phyloP scores from a whole-genome alignment of 2,888 invertebrate genomes.

The Nomada flava region DNA sequence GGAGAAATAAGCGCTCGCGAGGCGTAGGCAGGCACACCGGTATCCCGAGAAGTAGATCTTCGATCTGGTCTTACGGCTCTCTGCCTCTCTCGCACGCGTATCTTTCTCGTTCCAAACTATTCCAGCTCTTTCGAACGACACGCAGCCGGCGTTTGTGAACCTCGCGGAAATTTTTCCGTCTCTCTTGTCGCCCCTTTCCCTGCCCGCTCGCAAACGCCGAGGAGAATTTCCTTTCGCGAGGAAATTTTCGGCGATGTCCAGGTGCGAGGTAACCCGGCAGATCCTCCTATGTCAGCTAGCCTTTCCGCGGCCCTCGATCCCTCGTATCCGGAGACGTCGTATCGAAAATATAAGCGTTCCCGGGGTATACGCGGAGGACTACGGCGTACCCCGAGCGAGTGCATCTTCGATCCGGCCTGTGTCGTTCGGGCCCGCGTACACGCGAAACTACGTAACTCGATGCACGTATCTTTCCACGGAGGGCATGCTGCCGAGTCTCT shows the following conservation, averaged over 20 bases:
- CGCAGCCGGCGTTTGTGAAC: constrained; percentile 46
- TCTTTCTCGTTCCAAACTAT: constrained; percentile 48
- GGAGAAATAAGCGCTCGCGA: constrained; percentile 62
- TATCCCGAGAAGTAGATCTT: constrained; percentile 69
- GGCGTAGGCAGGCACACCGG: constrained; percentile 56
- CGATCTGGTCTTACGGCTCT: constrained; percentile 62
- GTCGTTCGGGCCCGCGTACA: constrained; percentile 47
- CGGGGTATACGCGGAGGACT: constrained; percentile 30
- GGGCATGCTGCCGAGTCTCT: constrained; percentile 60
- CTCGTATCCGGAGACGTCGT: constrained; percentile 47
- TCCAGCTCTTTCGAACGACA: constrained; percentile 43
- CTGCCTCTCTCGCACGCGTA: constrained; percentile 47
- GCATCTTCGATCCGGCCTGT: constrained; percentile 73
- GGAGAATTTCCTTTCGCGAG: neutral
- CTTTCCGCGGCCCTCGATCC: constrained; percentile 6
- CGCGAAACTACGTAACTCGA: constrained; percentile 51
- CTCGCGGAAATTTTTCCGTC: constrained; percentile 22
- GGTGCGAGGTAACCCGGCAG: neutral
- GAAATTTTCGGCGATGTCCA: constrained; percentile 9
- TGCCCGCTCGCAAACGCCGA: neutral
- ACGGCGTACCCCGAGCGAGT: constrained; percentile 58
- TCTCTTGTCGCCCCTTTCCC: neutral
- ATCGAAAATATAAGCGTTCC: constrained; percentile 54
- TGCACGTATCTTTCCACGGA: constrained; percentile 61
- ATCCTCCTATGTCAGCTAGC: neutral